These are phyloP conservation scores for Tipula unca DNA, from an alignment of 2,888 invertebrate species.

Conservation along the genomic window DNA sequence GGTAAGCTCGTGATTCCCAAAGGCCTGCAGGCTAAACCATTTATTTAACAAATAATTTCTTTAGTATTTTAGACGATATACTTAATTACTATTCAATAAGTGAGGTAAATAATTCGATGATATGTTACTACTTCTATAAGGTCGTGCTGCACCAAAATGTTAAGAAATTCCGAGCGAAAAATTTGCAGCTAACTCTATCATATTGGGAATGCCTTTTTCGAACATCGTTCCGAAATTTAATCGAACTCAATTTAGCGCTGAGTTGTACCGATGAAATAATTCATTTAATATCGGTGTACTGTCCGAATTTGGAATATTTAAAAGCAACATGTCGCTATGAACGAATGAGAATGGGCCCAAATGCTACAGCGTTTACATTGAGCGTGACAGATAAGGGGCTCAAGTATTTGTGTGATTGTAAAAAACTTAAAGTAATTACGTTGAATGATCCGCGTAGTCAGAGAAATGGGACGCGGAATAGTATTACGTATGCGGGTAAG, in stretches of 20 bases:
- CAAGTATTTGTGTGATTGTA: constrained; percentile 24
- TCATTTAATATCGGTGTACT: constrained; percentile 25
- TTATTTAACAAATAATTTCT: neutral
- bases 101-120: constrained; percentile 21
- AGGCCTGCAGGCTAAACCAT: neutral
- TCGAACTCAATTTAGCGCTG: constrained; percentile 25
- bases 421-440: constrained; percentile 24
- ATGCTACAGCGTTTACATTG: constrained; percentile 26
- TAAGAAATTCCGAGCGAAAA: constrained; percentile 24
- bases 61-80: constrained; percentile 25
- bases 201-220: constrained; percentile 26
- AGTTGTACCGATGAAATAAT: constrained; percentile 27
- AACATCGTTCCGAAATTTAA: constrained; percentile 24
- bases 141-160: constrained; percentile 22
- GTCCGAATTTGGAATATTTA: constrained; percentile 25
- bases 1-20: neutral
- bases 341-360: constrained; percentile 23
- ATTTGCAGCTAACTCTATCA: constrained; percentile 23
- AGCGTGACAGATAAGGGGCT: constrained; percentile 26
- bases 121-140: constrained; percentile 25
- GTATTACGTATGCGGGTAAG: constrained; percentile 25
- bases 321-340: constrained; percentile 27
- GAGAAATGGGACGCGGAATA: constrained; percentile 22
- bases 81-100: constrained; percentile 22
- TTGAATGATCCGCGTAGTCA: constrained; percentile 27